Evolutionary conservation across 2,888 invertebrate species (phyloP), one percentile per base, ranked within the genome.

Genomic region (Dryococelus australis): DNA sequence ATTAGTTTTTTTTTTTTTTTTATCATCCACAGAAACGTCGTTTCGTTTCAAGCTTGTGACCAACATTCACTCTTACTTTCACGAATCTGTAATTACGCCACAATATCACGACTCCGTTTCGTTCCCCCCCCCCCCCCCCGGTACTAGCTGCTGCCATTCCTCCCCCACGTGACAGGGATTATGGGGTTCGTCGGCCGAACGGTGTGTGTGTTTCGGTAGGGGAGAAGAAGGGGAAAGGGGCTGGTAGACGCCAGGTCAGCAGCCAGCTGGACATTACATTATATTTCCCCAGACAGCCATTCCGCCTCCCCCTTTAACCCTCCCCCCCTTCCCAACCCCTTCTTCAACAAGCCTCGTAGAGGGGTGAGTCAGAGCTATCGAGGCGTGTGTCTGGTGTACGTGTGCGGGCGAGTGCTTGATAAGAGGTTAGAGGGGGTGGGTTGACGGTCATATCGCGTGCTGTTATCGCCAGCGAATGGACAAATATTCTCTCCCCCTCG

Each of bases 241-340:
- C 1, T 8, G 65, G 65, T 24, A 65, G 65, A 65, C 65, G 65
- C 65, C 65, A 65, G n/a, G 65, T 65, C 65, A 65, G 65, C 65
- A n/a, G 65, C 24, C 65, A n/a, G 65, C 65, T 65, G 65, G 65
- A 65, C 65, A 65, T 65, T 65, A 65, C 24, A n/a, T 65, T 65
- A 65, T 65, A 65, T 65, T 65, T 65, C 65, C 65, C 65, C 65
- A 65, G 65, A 65, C 65, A 65, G 65, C 65, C 65, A 65, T 65
- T 65, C n/a, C 65, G 8, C 65, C 65, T 20, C n/a, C n/a, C 65
- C n/a, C n/a, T 20, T 24, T 1, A n/a, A 10, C 65, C 1, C 24
- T 0, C n/a, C 8, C 24, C 24, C n/a, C 16, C 65, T 5, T 65
- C 65, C 65, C 16, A 24, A 8, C 24, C 6, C 20, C 20, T 65